A percentile compares a stretch with the other conserved stretches of the same genome.
phyloP scores from a whole-genome alignment of 2,797 vertebrate species.

The Enoplosus armatus region DNA sequence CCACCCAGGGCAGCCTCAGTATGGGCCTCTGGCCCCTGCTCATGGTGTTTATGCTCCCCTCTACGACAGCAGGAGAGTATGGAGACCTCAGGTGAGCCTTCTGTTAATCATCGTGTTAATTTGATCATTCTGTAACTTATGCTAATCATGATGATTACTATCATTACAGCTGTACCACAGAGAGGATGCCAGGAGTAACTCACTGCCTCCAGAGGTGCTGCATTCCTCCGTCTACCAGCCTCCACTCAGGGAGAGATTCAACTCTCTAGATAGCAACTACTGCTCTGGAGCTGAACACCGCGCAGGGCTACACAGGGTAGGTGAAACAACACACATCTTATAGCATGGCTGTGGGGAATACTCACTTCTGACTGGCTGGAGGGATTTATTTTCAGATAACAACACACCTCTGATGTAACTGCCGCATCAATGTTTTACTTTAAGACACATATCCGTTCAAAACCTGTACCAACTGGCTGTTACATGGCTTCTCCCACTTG shows the following conservation, averaged over 20 bases:
- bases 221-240: conserved; percentile 96
- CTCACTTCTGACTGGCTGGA: conserved; percentile 3
- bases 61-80: conserved; percentile 95
- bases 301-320: conserved; percentile 91
- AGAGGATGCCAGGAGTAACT: conserved; percentile 96
- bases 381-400: conserved; percentile 9
- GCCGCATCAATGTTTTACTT: neutral
- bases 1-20: conserved; percentile 86
- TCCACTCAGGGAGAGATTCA: conserved; percentile 94
- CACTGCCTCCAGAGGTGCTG: conserved; percentile 95
- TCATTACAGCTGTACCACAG: conserved; percentile 90
- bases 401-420: neutral
- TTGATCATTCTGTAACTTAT: neutral
- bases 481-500: conserved; percentile 2
- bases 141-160: neutral
- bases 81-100: conserved; percentile 88
- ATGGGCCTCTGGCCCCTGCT: conserved; percentile 88
- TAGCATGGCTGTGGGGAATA: neutral
- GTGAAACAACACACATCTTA: conserved; percentile 18
- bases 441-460: neutral
- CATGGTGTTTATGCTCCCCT: conserved; percentile 95
- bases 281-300: conserved; percentile 91
- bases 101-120: neutral
- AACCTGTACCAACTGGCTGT: neutral
- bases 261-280: conserved; percentile 95